Conservation (phyloP, 64 coral and sea anemone species). For the Actinia equina region DNA sequence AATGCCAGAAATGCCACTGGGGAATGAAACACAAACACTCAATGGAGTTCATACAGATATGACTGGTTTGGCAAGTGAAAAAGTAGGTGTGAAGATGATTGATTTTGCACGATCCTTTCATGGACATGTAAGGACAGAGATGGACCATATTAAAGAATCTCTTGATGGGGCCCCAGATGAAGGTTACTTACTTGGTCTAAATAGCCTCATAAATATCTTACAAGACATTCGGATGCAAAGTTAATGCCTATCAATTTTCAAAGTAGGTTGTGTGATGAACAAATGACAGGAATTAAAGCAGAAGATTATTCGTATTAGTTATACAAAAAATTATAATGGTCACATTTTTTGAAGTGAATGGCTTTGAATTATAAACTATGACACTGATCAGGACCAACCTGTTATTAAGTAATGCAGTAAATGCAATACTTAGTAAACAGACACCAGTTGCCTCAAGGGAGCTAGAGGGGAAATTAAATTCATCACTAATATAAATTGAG, state of each 20-base stretch:
- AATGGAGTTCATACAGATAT: not conserved
- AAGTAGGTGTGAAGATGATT: conserved; percentile 42
- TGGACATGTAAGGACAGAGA: conserved; percentile 2
- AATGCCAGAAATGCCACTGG: not conserved
- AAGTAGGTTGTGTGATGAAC: not conserved
- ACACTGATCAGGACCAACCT: too few relatives aligned
- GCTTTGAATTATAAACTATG: too few relatives aligned
- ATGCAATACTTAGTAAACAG: too few relatives aligned
- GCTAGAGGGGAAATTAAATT: too few relatives aligned
- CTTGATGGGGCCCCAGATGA: conserved; percentile 48
- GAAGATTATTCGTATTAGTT: too few relatives aligned
- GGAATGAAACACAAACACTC: not conserved
- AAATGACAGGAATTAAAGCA: too few relatives aligned
- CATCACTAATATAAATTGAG: too few relatives aligned
- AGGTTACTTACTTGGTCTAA: conserved; percentile 51
- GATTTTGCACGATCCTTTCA: conserved; percentile 62
- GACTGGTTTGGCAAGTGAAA: not conserved
- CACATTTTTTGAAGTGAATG: too few relatives aligned
- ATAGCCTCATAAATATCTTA: conserved; percentile 24
- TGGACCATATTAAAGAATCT: conserved; percentile 21
- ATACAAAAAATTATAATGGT: too few relatives aligned
- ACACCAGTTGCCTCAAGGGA: too few relatives aligned
- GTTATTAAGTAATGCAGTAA: too few relatives aligned
- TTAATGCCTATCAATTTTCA: not conserved
- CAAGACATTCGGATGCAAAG: conserved; percentile 33